A percentile compares a stretch with the other conserved stretches of the same genome.
phyloP scores from a whole-genome alignment of 2,113 vertebrate genomes.

The Abramis brama region DNA sequence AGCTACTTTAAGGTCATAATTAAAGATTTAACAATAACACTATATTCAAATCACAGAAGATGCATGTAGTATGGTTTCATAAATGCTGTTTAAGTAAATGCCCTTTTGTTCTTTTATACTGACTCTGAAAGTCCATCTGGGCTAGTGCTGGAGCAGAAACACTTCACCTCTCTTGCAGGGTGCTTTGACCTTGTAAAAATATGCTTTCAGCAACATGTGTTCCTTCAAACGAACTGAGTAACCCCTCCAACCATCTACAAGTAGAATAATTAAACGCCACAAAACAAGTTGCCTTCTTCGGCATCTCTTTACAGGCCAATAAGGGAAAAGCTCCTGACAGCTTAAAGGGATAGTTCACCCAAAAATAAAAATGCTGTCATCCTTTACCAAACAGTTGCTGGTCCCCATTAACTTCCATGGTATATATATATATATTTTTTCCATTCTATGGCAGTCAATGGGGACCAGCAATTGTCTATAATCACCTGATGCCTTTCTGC shows the following conservation, averaged over 20 bases:
- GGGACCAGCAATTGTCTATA: too few relatives aligned
- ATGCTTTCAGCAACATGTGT: constrained; percentile 14
- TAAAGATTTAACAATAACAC: background rate
- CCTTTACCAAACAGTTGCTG: background rate
- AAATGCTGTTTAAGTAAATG: background rate
- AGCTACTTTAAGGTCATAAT: background rate
- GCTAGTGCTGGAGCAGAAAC: background rate
- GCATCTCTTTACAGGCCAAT: background rate
- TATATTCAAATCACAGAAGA: background rate
- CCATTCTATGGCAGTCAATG: too few relatives aligned
- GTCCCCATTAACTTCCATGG: too few relatives aligned
- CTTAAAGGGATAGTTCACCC: background rate
- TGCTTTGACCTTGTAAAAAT: constrained; percentile 11
- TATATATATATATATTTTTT: too few relatives aligned
- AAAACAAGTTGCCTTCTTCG: background rate
- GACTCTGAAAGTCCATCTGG: constrained; percentile 13
- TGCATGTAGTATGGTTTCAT: background rate
- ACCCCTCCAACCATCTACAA: background rate
- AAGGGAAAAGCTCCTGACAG: background rate
- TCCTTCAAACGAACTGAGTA: background rate
- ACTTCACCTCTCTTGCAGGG: constrained; percentile 24
- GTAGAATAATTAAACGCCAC: background rate
- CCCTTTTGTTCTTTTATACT: background rate
- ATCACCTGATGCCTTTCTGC: too few relatives aligned
- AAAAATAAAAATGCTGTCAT: background rate